Base-by-base conservation (phyloP, 2,888 invertebrate species). In the Macrosiphum euphorbiae region DNA sequence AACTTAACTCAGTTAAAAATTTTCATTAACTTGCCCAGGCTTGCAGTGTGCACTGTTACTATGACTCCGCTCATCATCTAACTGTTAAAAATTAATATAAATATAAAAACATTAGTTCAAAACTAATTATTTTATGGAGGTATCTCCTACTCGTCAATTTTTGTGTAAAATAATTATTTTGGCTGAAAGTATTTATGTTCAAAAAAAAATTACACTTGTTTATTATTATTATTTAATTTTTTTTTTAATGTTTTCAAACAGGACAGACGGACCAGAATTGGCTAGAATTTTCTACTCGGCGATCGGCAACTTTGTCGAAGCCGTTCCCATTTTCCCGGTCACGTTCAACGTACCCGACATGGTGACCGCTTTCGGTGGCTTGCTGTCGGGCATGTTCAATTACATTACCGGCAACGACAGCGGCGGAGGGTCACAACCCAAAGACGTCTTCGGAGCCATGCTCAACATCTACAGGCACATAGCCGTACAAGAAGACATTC, bases 261-360 rank as follows among this genome's bases (percentile, higher is more conserved):
- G 94, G 41, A 61, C 86, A 28, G 58, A 90, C 28, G 44, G 52
- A 4, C 94, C 94, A 11, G 67, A 52, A 44, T 55, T 94, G 86
- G 85, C 94, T 24, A 11, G 93, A 61, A 94, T 94, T 35, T 94
- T 94, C 61, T 94, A 93, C 44, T 93, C 94, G 28, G 94, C 94
- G 0, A 47, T 94, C 2, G 94, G 94, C 16, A 93, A 94, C 50
- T 16, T 94, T 5, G 88, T 93, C 0, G 92, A 92, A 52, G 35
- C 88, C 11, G 88, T 94, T 7, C 96, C 96, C 0, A 97, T 96
- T 95, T 95, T 97, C 44, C 97, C 97, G 0, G 96, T 97, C 92
- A 97, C 97, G 95, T 95, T 97, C 3, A 97, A 97, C 95, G 96
- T 97, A 0, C 97, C 97, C 5, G 97, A 97, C 95, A 96, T 96